These are phyloP conservation scores for Pyrgilauda ruficollis DNA, from an alignment of 2,113 vertebrate genomes.

Conservation along the genomic window DNA sequence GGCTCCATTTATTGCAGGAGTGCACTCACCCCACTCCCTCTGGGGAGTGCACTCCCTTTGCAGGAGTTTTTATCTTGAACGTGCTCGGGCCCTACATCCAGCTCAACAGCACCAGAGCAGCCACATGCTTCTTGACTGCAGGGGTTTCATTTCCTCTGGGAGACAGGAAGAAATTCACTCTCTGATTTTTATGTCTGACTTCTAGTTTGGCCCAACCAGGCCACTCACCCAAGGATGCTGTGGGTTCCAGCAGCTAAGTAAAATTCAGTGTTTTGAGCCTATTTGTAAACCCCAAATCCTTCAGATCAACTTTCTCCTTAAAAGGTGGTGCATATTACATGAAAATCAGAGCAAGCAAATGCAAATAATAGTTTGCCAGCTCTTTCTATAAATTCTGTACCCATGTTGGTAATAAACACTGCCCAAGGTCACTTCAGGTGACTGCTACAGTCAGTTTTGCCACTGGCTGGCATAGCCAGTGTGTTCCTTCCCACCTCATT, in stretches of 20 bases:
- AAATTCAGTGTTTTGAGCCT: background rate
- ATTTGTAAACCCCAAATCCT: background rate
- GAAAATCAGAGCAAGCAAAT: background rate
- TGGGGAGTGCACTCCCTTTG: background rate
- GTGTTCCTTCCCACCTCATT: fast-evolving
- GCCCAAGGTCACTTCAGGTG: background rate
- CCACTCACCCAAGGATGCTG: background rate
- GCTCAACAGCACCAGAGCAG: background rate
- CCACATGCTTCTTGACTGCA: background rate
- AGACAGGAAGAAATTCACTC: background rate
- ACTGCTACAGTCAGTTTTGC: background rate
- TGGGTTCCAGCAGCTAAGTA: background rate
- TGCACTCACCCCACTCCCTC: background rate
- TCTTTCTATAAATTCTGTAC: background rate
- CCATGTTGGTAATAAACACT: background rate
- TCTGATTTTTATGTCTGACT: background rate
- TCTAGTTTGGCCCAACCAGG: background rate
- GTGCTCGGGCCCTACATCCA: background rate
- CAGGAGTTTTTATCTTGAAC: background rate
- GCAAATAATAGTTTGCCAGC: background rate
- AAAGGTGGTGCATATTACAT: background rate
- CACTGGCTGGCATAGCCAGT: background rate
- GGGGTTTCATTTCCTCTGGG: background rate
- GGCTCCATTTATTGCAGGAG: background rate
- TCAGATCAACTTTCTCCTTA: background rate